These are phyloP conservation scores for Gasterosteus aculeatus DNA, from an alignment of 2,113 vertebrate species.

Conservation along the genomic window DNA sequence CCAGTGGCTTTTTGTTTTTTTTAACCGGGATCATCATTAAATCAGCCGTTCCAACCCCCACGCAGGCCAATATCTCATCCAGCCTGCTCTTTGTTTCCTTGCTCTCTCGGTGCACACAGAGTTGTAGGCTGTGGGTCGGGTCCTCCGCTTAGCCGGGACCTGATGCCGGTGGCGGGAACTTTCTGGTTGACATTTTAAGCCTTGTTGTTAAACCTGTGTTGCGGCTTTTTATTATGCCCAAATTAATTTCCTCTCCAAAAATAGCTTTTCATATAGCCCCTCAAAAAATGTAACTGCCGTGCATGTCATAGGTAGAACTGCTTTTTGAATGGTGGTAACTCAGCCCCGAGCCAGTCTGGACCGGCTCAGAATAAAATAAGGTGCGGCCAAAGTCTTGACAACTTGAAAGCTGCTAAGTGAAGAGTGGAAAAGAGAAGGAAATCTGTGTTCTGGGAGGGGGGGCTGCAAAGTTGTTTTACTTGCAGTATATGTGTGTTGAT, in stretches of 20 bases:
- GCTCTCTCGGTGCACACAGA: background rate
- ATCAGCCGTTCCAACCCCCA: conserved; percentile 1
- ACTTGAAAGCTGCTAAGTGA: conserved; percentile 54
- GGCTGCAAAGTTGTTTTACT: conserved; percentile 36
- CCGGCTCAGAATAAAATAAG: conserved; percentile 45
- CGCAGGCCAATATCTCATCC: conserved; percentile 9
- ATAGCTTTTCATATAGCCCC: conserved; percentile 6
- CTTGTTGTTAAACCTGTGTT: background rate
- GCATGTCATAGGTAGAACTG: conserved; percentile 14
- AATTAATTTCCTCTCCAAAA: conserved; percentile 27
- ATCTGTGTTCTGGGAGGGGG: conserved; percentile 4
- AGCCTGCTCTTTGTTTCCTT: background rate
- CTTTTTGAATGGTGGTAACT: conserved; percentile 29
- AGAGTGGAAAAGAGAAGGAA: background rate
- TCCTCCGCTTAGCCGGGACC: background rate
- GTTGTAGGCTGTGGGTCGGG: background rate
- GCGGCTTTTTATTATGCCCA: conserved; percentile 20
- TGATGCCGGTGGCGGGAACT: background rate
- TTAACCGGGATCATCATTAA: conserved; percentile 34
- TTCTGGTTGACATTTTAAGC: conserved; percentile 15
- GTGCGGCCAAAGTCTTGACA: conserved; percentile 47
- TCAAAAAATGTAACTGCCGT: conserved; percentile 16
- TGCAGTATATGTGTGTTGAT: conserved; percentile 2
- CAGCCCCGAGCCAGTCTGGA: conserved; percentile 30
- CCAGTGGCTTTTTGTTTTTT: conserved; percentile 37